Evolutionary conservation across 2,797 vertebrate species (phyloP), one percentile per base, ranked within the genome.

Genomic region (Australoheros facetus): DNA sequence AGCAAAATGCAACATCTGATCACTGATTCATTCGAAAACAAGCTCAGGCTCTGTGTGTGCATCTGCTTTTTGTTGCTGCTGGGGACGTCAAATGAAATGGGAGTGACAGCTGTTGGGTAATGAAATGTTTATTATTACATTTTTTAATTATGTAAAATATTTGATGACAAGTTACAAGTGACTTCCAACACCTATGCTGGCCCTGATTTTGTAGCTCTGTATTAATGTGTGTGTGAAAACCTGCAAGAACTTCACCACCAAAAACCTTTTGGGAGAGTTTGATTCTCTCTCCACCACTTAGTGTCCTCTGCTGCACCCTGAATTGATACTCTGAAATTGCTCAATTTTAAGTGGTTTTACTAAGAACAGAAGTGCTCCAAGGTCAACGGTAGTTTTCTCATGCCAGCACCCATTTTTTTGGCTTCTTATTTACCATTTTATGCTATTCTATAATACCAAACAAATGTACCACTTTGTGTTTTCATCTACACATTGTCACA

Each of bases 1-100:
- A 86, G 84, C 75, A 89, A 92, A 90, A 62, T 89, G 86, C 62
- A 60, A 81, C 87, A 79, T 75, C 83, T 86, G 87, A 88, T 80
- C 39, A 73, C 57, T 78, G 59, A 23, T 76, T 84, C 17, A 23
- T 48, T 73, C 23, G 14, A 79, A 75, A 73, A 79, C 56, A 80
- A 58, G 54, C 69, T 51, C 34, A n/a, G 37, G 39, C 23, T 71
- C 30, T 14, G 6, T n/a, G 10, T 53, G 21, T 81, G 28, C 23
- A 19, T 71, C 32, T 62, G 48, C 12, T 58, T 54, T 64, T 76
- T 59, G 42, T 59, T 62, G 69, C 66, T 55, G 73, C 62, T 60
- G 62, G 58, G 66, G 66, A 71, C 86, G 70, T 59, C 16, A 45
- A 51, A 30, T 69, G 13, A 84, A 82, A 30, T 56, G 21, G 9